Evolutionary conservation across 1,140 invertebrate genomes (phyloP), one percentile per base, ranked within the genome.

Genomic region (Laodelphax striatellus): DNA sequence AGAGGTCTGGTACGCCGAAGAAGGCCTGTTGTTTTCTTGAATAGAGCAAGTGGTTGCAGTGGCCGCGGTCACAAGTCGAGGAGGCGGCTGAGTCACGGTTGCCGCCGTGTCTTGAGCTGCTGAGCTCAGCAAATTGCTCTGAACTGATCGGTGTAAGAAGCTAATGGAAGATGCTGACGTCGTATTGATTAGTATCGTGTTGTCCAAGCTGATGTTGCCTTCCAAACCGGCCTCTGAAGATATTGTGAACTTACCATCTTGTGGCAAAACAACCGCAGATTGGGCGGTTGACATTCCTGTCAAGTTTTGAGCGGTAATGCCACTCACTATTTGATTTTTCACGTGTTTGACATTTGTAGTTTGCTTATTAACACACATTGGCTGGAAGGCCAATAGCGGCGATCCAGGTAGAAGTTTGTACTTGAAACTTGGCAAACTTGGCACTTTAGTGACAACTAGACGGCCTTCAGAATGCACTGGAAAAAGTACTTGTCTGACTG

Each of bases 361-460:
- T 44, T 58, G 44, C 61, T 64, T 64, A 52, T 62, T 64, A 14
- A 64, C 34, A 61, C 65, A 65, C 66, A 69, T 69, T 46, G 66
- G 68, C 64, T 46, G 66, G 52, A 42, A 65, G 52, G 34, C 11
- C 38, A 69, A 24, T 14, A 65, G 54, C 21, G 65, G 59, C 8
- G 67, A 61, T 34, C 64, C 67, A 38, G 34, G 34, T 38, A 38
- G 9, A 13, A 38, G 8, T 9, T 38, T 38, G 34, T 38, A 38
- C 34, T 38, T 38, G 34, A 11, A 38, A 61, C 60, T 63, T 16
- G 68, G 65, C 22, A 11, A 38, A 61, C 60, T 63, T 16, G 68
- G 65, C 22, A 63, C 65, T 61, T 68, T 68, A 6, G 62, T 57
- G 57, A 69, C 65, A 53, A 69, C 65, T 43, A 69, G 66, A 9